Base-by-base conservation (phyloP, 1,140 invertebrate species). In the Drosophila rufa region DNA sequence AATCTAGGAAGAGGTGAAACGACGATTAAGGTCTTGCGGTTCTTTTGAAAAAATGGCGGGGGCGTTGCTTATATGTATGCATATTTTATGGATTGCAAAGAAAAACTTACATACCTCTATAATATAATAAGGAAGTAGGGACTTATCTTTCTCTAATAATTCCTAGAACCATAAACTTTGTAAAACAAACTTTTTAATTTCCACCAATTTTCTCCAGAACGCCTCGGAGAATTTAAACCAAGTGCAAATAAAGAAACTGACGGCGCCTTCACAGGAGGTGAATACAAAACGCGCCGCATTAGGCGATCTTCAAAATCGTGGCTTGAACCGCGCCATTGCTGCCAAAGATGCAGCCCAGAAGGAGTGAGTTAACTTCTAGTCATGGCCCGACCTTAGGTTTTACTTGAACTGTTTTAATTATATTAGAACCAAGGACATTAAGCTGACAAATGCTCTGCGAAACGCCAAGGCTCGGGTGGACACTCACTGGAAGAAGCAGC, bases 291-390 rank as follows among this genome's bases (percentile, higher is more conserved):
- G 92, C 38, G 84, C 92, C 36, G 92, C 92, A 19, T 55, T 92
- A 5, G 92, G 92, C 38, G 92, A 92, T 50, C 42, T 92, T n/a
- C 92, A 92, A 36, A 92, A 92, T 81, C 84, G 91, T 33, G 92
- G 79, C 30, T 19, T 92, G 2, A 75, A 62, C n/a, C 79, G 90
- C 19, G 65, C 36, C 7, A 43, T 75, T 4, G 53, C 56, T 14
- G 69, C 67, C 15, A 92, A 92, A 30, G 85, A 92, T 65, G 89
- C 70, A 11, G 91, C 79, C 0, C 85, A 90, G 48, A 92, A 92
- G 73, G 86, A 92, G 92, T 92, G 57, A 92, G 87, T 84, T 8
- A 7, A 17, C 11, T 3, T 11, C 7, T 25, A 6, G 4, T 15
- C 12, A 33, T 27, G 25, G 14, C 11, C 11, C 15, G 12, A 48